Evolutionary conservation across 2,888 invertebrate species (phyloP).

Genomic region (Malthinus flaveolus): DNA sequence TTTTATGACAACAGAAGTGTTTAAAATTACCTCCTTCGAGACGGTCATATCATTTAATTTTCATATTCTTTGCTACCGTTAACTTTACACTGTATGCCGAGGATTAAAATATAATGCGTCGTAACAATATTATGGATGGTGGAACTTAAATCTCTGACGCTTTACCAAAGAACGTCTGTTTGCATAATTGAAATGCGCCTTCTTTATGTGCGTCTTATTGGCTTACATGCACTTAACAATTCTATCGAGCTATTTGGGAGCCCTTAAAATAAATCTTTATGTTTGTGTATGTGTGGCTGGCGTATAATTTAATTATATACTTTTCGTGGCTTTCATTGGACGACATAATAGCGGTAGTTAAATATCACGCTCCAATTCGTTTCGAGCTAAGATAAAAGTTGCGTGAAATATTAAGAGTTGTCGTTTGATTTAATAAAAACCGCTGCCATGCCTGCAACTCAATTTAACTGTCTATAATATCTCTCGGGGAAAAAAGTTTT

Average conservation of each 20-base stretch:
- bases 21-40: conserved; percentile 54
- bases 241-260: conserved; percentile 31
- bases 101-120: conserved; percentile 53
- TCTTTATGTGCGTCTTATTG: conserved; percentile 38
- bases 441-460: conserved; percentile 37
- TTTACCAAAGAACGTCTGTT: conserved; percentile 34
- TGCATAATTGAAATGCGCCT: conserved; percentile 46
- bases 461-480: conserved; percentile 45
- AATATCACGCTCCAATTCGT: conserved; percentile 32
- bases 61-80: conserved; percentile 48
- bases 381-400: conserved; percentile 39
- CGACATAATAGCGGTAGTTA: conserved; percentile 28
- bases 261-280: conserved; percentile 41
- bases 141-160: conserved; percentile 45
- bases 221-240: conserved; percentile 35
- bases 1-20: conserved; percentile 55
- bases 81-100: conserved; percentile 39
- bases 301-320: conserved; percentile 35
- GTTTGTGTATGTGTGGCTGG: conserved; percentile 25
- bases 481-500: conserved; percentile 45
- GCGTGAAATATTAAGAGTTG: conserved; percentile 43
- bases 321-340: conserved; percentile 21
- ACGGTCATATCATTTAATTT: conserved; percentile 55
- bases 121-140: conserved; percentile 49
- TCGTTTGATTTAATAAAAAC: conserved; percentile 43